These are phyloP conservation scores for Nylanderia fulva DNA, from an alignment of 1,140 invertebrate species.

Conservation along the genomic window DNA sequence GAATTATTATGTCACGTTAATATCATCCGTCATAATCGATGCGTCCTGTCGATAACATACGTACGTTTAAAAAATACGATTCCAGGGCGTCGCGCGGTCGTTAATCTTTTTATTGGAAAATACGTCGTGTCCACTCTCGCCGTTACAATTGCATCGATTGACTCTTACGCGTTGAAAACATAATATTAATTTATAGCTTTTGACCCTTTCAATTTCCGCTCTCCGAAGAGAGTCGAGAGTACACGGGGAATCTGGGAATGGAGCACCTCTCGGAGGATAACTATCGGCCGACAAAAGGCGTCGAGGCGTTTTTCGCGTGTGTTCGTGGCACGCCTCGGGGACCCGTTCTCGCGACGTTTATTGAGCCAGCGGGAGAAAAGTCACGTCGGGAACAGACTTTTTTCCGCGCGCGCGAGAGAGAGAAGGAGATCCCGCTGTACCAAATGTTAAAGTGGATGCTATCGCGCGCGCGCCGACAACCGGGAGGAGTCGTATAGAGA, in stretches of 20 bases:
- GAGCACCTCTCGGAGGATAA: slow-evolving; percentile 16
- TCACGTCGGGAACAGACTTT: slow-evolving; percentile 46
- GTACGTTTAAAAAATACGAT: slow-evolving; percentile 26
- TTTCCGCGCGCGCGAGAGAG: too few relatives aligned
- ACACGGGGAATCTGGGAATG: neutral
- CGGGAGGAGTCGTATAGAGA: slow-evolving; percentile 51
- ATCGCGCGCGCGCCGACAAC: slow-evolving; percentile 68
- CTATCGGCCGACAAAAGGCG: slow-evolving; percentile 36
- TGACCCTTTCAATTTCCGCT: neutral
- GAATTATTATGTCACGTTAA: slow-evolving; percentile 14
- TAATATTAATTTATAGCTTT: slow-evolving; percentile 4
- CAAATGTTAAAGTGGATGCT: slow-evolving; percentile 75
- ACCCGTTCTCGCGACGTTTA: slow-evolving; percentile 51
- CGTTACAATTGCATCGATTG: neutral
- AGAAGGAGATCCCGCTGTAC: neutral
- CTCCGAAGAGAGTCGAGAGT: neutral
- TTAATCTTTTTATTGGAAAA: slow-evolving; percentile 26
- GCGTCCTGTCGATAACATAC: neutral
- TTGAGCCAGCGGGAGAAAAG: slow-evolving; percentile 13
- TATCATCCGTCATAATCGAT: neutral
- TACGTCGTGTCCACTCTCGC: neutral
- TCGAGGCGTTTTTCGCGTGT: slow-evolving; percentile 1
- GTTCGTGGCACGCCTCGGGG: slow-evolving; percentile 15
- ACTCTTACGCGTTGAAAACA: neutral
- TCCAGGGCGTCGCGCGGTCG: neutral